Conservation (phyloP, 2,888 invertebrate genomes). For the Scaeva pyrastri region DNA sequence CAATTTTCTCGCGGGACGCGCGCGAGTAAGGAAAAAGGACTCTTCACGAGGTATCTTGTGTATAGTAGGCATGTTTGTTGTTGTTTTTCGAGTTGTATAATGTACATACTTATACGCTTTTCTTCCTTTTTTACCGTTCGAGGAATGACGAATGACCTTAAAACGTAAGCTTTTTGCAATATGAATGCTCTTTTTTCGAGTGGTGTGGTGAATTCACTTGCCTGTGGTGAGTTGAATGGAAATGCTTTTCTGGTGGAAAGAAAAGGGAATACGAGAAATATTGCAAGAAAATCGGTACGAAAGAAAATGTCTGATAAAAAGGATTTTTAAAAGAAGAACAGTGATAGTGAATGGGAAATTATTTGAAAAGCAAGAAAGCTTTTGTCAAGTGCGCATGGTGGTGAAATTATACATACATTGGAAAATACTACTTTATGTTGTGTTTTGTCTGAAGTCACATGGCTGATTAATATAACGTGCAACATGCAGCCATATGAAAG, state of each 20-base stretch:
- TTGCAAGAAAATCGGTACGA: conserved; percentile 4
- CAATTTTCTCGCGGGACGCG: conserved; percentile 31
- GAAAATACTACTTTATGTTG: not conserved
- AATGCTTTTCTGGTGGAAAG: conserved; percentile 1
- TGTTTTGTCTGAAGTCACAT: conserved; percentile 48
- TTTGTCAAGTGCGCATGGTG: conserved; percentile 61
- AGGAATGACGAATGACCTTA: conserved; percentile 63
- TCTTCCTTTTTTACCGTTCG: conserved; percentile 1
- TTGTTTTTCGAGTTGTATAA: too few species aligned
- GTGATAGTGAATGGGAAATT: conserved; percentile 61
- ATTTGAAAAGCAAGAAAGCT: conserved; percentile 24
- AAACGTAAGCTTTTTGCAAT: conserved; percentile 61
- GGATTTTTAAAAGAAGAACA: conserved; percentile 46
- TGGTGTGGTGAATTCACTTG: not conserved
- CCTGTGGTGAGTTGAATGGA: conserved; percentile 13
- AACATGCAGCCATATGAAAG: conserved; percentile 63
- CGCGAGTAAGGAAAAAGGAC: conserved; percentile 29
- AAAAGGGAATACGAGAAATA: not conserved
- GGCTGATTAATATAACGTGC: conserved; percentile 43
- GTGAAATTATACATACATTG: not conserved
- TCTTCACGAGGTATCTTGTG: conserved; percentile 18
- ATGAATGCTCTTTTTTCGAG: conserved; percentile 45
- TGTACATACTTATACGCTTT: conserved; percentile 4
- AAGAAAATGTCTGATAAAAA: conserved; percentile 18
- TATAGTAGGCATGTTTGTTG: not conserved